Base-by-base conservation (phyloP, 1,140 invertebrate species). In the Arctopsyche grandis region DNA sequence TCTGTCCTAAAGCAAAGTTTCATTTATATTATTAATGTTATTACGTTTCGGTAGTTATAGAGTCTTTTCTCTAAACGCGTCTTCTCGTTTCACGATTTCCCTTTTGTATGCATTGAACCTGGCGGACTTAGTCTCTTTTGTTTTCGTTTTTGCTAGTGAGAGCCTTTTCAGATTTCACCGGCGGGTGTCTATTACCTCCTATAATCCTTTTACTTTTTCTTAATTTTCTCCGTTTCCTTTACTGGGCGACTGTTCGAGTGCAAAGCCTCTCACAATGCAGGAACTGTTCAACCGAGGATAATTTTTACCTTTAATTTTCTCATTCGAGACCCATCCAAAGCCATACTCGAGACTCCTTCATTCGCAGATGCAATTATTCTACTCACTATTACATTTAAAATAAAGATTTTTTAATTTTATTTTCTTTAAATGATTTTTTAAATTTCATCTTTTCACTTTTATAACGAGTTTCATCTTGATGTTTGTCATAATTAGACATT, bases 131-230 rank as follows among this genome's bases (percentile, higher is more conserved):
- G 29, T 38, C 29, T 38, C 29, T 38, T 38, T 38, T 38, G 29
- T 38, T 38, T 38, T 38, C 29, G 29, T 38, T 38, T n/a, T 38
- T 38, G 29, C 29, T 38, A 52, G 48, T 52, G 10, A 12, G 14
- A 66, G 26, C 63, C 63, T 66, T 66, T 66, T 66, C 24, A 66
- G 63, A 26, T 66, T 66, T 26, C 22, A 26, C 9, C 24, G 12
- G 63, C 22, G 63, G 10, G 21, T 66, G 24, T 66, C 63, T 66
- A 66, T 66, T 66, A 66, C 63, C 24, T 26, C 14, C 63, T 29
- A 26, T 66, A 66, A 66, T 66, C 63, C 58, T 22, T 66, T 63
- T 63, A 9, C 12, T 63, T 63, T 66, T 66, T 66, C 21, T 19
- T 66, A 66, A 66, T 66, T 66, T 66, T 66, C 63, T 66, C 9